phyloP scores from a whole-genome alignment of 2,888 invertebrate species.

The Eudemis profundana region DNA sequence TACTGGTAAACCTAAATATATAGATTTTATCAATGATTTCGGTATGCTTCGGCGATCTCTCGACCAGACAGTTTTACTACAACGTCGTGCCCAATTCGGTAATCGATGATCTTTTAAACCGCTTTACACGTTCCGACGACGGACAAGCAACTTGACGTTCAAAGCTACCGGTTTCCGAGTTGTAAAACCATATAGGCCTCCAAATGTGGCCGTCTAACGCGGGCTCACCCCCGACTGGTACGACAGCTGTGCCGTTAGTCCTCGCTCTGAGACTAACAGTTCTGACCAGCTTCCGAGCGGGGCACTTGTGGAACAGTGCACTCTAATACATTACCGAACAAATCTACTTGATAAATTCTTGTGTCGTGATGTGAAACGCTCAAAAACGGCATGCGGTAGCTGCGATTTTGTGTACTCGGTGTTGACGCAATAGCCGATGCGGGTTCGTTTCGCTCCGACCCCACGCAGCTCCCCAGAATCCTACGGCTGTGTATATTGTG shows the following conservation, averaged over 20 bases:
- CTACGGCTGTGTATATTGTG: slow-evolving; percentile 50
- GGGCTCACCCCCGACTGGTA: slow-evolving; percentile 37
- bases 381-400: slow-evolving; percentile 7
- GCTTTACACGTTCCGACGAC: slow-evolving; percentile 6
- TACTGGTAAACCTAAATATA: too few species aligned
- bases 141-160: too few species aligned
- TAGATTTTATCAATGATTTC: background rate
- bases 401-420: background rate
- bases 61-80: background rate
- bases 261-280: slow-evolving; percentile 36
- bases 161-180: background rate
- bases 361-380: slow-evolving; percentile 14
- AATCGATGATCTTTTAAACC: slow-evolving; percentile 13
- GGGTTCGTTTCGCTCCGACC: slow-evolving; percentile 74
- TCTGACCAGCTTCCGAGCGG: slow-evolving; percentile 37
- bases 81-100: slow-evolving; percentile 6
- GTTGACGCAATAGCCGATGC: slow-evolving; percentile 58
- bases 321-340: background rate
- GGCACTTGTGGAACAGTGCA: slow-evolving; percentile 23
- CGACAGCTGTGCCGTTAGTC: slow-evolving; percentile 35
- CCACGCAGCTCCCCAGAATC: slow-evolving; percentile 65
- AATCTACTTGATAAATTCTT: background rate
- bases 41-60: background rate
- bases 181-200: slow-evolving; percentile 10
- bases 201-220: slow-evolving; percentile 27